Conservation (phyloP, 2,797 vertebrate genomes). For the Apogon talboti region DNA sequence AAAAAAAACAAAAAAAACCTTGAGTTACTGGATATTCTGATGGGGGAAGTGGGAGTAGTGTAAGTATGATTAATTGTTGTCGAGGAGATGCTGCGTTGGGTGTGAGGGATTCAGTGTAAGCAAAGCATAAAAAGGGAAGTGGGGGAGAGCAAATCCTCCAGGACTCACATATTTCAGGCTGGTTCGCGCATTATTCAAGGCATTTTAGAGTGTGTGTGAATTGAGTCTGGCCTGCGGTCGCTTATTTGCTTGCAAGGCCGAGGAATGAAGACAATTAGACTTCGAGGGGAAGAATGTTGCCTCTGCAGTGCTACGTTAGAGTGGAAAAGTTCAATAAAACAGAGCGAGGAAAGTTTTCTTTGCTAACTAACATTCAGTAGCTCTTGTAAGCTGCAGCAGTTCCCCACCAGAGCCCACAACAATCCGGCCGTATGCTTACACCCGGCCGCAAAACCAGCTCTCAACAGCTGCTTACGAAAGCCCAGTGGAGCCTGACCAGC, state of each 20-base stretch:
- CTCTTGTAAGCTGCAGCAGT: conserved; percentile 18
- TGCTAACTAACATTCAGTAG: conserved; percentile 23
- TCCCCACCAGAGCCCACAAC: conserved; percentile 62
- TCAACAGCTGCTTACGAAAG: conserved; percentile 72
- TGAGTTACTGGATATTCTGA: conserved; percentile 52
- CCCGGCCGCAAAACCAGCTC: conserved; percentile 70
- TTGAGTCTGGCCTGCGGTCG: conserved; percentile 44
- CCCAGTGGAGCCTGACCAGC: conserved; percentile 57
- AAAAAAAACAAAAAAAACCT: conserved; percentile 33
- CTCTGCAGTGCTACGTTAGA: conserved; percentile 29
- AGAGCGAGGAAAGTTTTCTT: conserved; percentile 4
- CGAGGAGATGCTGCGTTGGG: conserved; percentile 43
- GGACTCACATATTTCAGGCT: conserved; percentile 43
- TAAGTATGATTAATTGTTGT: conserved; percentile 49
- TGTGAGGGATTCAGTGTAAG: conserved; percentile 47
- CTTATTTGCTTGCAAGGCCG: conserved; percentile 68
- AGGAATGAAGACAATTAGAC: conserved; percentile 61
- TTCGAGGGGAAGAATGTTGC: conserved; percentile 46
- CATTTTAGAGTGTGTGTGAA: conserved; percentile 61
- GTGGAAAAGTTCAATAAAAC: conserved; percentile 10
- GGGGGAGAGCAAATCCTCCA: conserved; percentile 14
- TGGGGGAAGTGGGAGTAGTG: conserved; percentile 34
- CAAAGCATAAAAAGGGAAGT: conserved; percentile 34
- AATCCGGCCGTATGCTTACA: conserved; percentile 60
- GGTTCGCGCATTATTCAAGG: conserved; percentile 45